These are phyloP conservation scores for Chrysochloris asiatica DNA, from an alignment of 2,113 vertebrate genomes.

Conservation along the genomic window DNA sequence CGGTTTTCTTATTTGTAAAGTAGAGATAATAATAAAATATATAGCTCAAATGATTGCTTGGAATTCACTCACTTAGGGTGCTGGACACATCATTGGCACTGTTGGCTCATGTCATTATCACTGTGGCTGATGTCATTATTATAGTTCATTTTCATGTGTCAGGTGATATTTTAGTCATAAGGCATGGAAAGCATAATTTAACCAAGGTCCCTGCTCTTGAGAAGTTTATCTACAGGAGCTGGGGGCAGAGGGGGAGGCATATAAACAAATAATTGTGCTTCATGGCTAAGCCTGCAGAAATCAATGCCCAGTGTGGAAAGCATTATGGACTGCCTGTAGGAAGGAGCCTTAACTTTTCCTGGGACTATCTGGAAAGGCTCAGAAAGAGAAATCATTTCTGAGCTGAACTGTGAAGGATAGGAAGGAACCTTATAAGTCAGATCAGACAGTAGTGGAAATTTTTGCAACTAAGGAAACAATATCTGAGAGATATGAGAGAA, in stretches of 20 bases:
- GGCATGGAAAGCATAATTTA: neutral
- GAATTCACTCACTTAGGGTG: neutral
- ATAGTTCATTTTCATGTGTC: neutral
- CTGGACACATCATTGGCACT: neutral
- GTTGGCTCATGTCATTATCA: neutral
- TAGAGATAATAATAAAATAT: neutral
- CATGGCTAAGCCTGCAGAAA: neutral
- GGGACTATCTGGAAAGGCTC: neutral
- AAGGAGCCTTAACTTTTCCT: neutral
- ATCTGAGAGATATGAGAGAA: neutral
- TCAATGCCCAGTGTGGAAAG: neutral
- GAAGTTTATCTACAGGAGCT: neutral
- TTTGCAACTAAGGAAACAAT: neutral
- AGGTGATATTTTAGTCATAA: neutral
- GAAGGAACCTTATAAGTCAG: neutral
- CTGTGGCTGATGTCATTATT: neutral
- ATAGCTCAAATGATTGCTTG: neutral
- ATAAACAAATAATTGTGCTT: neutral
- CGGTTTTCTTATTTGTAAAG: slow-evolving; percentile 36
- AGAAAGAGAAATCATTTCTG: neutral
- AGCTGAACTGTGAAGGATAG: neutral
- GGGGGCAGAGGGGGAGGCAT: no score
- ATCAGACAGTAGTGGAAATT: neutral
- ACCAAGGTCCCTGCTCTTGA: neutral
- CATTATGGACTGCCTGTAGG: neutral